Evolutionary conservation across 2,797 vertebrate genomes (phyloP), one percentile per base, ranked within the genome.

Genomic region (Sternotherus odoratus): DNA sequence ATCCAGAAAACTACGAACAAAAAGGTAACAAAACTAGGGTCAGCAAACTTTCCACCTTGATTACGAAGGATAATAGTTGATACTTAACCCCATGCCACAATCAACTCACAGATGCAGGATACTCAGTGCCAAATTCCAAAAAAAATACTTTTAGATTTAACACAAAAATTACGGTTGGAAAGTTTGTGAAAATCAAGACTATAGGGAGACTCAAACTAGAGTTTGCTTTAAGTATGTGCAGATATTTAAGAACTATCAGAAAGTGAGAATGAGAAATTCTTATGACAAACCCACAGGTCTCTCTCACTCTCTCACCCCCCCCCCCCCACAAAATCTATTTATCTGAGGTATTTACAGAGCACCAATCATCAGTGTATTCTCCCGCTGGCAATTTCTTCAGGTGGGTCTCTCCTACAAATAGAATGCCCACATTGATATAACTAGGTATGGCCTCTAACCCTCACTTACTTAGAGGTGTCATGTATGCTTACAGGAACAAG

Each of bases 401-500:
- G 26, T 48, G 69, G 72, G 56, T 23, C 3, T 2, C 66, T 12
- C 26, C 48, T 28, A 26, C 2, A 1, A 53, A 54, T 1, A 2
- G 5, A 2, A 7, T 23, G n/a, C 21, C 3, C 57, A 46, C 2
- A 74, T 21, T 49, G 6, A 60, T 21, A 39, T 28, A 77, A 74
- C 77, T 4, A 15, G 0, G 4, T 10, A 1, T 2, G 57, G 33
- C 33, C 90, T 78, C 51, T 91, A 77, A 75, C 15, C 75, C 23
- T 21, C 48, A 57, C 24, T 56, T n/a, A 28, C 39, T 12, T 51
- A 9, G 1, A 3, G 23, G 12, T 23, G 36, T 69, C 66, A 39
- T 39, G 21, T n/a, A 46, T 17, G 3, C 1, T 8, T 8, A 16
- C 7, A 1, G 0, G 30, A 53, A 79, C 0, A 1, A 0, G 13